Conservation (phyloP, 1,140 invertebrate genomes). For the Temnothorax longispinosus region DNA sequence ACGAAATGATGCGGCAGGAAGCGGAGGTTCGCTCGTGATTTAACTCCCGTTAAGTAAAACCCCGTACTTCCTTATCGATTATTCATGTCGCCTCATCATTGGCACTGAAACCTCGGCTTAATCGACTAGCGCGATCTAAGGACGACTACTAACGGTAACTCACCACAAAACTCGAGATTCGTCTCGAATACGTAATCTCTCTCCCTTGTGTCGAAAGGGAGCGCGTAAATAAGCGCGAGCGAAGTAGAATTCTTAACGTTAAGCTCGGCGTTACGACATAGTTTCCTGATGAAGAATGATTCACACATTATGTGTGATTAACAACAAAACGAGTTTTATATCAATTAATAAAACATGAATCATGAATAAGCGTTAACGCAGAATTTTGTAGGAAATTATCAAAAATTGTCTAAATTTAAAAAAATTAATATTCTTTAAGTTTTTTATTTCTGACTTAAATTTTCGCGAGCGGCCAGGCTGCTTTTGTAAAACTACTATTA, state of each 20-base stretch:
- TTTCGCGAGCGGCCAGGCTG: neutral
- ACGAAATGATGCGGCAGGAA: slow-evolving; percentile 74
- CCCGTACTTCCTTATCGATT: slow-evolving; percentile 76
- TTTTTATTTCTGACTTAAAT: neutral
- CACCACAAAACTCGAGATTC: slow-evolving; percentile 26
- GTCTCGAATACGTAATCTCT: slow-evolving; percentile 52
- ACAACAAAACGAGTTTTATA: neutral
- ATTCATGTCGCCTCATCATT: slow-evolving; percentile 64
- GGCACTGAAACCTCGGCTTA: slow-evolving; percentile 47
- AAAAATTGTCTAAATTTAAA: neutral
- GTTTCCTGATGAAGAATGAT: neutral
- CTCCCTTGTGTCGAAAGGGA: slow-evolving; percentile 14
- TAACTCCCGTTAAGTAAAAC: slow-evolving; percentile 78
- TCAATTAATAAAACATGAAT: neutral
- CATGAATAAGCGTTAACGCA: neutral
- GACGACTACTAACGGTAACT: slow-evolving; percentile 46
- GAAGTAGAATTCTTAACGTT: neutral
- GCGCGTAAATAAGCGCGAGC: neutral
- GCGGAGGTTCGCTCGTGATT: slow-evolving; percentile 76
- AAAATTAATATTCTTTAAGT: neutral
- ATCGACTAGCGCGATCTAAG: slow-evolving; percentile 63
- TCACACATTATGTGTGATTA: neutral
- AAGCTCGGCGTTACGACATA: neutral
- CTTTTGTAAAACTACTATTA: too few relatives aligned
- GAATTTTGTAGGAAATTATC: neutral